A percentile compares a stretch with the other conserved stretches of the same genome.
These are phyloP conservation scores for Orientallactaga sibirica DNA, from an alignment of 2,797 vertebrate genomes.

Conservation along the genomic window DNA sequence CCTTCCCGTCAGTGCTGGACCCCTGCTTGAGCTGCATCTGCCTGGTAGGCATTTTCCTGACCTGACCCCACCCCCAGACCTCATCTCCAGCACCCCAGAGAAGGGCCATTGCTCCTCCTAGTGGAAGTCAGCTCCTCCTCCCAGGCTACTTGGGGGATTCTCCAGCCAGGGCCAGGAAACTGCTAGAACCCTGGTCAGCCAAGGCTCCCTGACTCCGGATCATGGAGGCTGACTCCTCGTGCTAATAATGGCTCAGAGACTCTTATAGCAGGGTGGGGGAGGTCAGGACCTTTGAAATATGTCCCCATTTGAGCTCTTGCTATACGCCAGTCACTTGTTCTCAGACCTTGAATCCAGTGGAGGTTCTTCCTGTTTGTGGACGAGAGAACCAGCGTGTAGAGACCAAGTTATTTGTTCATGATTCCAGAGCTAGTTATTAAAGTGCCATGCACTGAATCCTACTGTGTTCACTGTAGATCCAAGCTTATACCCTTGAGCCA, in stretches of 20 bases:
- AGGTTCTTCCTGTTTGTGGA: neutral
- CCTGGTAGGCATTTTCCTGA: conserved; percentile 84
- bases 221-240: neutral
- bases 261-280: neutral
- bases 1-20: conserved; percentile 88
- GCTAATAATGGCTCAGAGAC: neutral
- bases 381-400: neutral
- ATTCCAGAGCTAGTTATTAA: neutral
- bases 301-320: accelerated
- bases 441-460: neutral
- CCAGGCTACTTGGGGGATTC: neutral
- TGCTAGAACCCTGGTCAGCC: neutral
- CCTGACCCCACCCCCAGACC: neutral
- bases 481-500: neutral
- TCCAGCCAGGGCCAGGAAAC: neutral
- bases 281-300: neutral
- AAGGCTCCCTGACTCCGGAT: neutral
- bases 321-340: accelerated
- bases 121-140: neutral
- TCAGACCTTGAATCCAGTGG: neutral
- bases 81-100: neutral
- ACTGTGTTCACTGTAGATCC: neutral
- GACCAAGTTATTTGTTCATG: neutral
- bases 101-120: neutral
- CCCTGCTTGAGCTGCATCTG: conserved; percentile 91